These are phyloP conservation scores for Nibea coibor DNA, from an alignment of 2,113 vertebrate genomes.

Conservation along the genomic window DNA sequence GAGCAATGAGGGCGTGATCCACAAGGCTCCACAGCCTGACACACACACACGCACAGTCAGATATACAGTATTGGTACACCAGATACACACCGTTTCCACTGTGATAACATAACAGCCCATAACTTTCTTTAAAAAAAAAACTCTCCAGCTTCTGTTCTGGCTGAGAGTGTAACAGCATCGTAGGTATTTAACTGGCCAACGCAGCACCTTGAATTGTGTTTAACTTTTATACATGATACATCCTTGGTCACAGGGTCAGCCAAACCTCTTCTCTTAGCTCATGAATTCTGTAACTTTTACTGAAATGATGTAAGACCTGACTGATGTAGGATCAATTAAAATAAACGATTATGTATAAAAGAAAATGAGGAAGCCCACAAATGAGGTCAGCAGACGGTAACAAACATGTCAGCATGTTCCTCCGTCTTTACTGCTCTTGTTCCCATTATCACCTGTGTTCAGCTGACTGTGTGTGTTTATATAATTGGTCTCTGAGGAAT, in stretches of 20 bases:
- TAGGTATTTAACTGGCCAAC: no score
- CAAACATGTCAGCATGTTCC: background rate
- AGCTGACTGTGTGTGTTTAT: constrained; percentile 23
- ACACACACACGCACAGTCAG: background rate
- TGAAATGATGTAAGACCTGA: no score
- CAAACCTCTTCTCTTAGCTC: no score
- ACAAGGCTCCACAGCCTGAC: constrained; percentile 93
- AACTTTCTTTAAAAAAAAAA: no score
- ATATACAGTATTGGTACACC: background rate
- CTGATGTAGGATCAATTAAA: no score
- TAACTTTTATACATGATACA: no score
- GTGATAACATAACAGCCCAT: no score
- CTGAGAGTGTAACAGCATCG: no score
- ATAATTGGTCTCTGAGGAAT: constrained; percentile 24
- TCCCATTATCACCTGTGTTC: background rate
- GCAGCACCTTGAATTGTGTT: no score
- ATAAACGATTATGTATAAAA: background rate
- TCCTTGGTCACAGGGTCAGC: no score
- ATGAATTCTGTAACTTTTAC: no score
- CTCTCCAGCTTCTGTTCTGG: no score
- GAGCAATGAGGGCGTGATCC: constrained; percentile 93
- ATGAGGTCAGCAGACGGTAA: background rate
- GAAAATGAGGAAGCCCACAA: background rate
- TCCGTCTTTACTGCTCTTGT: background rate
- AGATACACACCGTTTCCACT: background rate